Conservation (phyloP, 2,888 invertebrate species). For the Drosophila crucigera region DNA sequence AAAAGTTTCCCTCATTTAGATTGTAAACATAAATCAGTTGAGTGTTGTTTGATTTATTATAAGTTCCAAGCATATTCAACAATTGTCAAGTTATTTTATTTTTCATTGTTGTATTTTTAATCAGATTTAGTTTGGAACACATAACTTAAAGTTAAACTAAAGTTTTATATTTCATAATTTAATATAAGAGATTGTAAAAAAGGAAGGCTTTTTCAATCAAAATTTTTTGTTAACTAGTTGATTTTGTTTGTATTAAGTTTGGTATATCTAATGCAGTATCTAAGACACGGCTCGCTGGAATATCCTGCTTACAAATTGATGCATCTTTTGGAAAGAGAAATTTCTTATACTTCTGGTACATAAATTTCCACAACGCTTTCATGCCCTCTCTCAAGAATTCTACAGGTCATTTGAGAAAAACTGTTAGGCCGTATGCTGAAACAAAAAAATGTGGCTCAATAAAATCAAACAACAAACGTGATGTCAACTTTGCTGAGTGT, state of each 20-base stretch:
- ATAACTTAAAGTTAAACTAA: not conserved
- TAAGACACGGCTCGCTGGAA: not conserved
- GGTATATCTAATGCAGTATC: too few relatives aligned
- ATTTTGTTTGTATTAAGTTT: not conserved
- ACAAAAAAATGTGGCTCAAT: slow-evolving; percentile 71
- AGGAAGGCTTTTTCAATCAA: not conserved
- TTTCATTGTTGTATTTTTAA: not conserved
- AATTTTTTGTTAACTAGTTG: not conserved
- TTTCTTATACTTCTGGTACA: not conserved
- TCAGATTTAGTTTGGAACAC: not conserved
- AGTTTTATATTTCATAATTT: not conserved
- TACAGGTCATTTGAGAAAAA: slow-evolving; percentile 33
- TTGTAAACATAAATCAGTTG: not conserved
- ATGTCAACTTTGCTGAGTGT: slow-evolving; percentile 50
- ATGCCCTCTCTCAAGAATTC: not conserved
- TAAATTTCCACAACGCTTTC: not conserved
- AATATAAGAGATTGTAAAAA: too few relatives aligned
- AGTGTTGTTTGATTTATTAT: not conserved
- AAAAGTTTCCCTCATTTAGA: not conserved
- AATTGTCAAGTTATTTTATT: not conserved
- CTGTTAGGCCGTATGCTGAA: slow-evolving; percentile 35
- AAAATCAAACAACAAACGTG: slow-evolving; percentile 80
- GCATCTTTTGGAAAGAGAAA: not conserved
- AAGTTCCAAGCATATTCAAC: not conserved
- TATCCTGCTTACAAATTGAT: not conserved